These are phyloP conservation scores for Sesamia inferens DNA, from an alignment of 2,888 invertebrate species.

Conservation along the genomic window DNA sequence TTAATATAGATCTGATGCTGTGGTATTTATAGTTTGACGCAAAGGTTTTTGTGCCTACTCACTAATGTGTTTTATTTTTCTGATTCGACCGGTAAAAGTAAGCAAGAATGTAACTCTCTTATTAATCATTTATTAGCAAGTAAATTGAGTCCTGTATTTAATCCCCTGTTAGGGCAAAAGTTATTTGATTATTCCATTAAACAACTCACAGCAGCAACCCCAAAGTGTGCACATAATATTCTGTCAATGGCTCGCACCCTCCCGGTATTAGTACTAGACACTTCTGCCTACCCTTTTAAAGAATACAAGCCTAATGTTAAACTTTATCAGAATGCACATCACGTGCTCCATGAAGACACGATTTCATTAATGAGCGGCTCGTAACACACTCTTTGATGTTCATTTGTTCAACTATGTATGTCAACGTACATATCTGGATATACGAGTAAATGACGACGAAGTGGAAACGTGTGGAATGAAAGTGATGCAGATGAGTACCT, in stretches of 20 bases:
- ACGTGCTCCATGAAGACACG: constrained; percentile 24
- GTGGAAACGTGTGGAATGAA: no score
- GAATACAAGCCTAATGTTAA: constrained; percentile 4
- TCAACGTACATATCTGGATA: neutral
- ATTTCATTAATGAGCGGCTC: constrained; percentile 23
- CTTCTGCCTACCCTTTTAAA: neutral
- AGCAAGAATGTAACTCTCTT: neutral
- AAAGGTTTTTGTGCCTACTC: neutral
- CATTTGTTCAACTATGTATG: constrained; percentile 1
- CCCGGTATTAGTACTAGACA: neutral
- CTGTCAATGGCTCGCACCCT: neutral
- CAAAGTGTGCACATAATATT: no score
- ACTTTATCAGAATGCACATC: constrained; percentile 14
- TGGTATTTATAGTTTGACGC: neutral
- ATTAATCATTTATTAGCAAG: neutral
- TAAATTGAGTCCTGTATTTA: neutral
- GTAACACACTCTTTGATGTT: constrained; percentile 25
- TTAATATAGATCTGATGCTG: neutral
- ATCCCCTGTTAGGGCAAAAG: neutral
- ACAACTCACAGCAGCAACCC: neutral
- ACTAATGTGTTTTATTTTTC: neutral
- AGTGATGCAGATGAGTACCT: no score
- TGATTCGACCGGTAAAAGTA: neutral
- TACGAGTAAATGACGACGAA: no score
- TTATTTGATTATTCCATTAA: neutral